phyloP scores from a whole-genome alignment of 2,113 vertebrate genomes.

The Xyliphius kryptos region DNA sequence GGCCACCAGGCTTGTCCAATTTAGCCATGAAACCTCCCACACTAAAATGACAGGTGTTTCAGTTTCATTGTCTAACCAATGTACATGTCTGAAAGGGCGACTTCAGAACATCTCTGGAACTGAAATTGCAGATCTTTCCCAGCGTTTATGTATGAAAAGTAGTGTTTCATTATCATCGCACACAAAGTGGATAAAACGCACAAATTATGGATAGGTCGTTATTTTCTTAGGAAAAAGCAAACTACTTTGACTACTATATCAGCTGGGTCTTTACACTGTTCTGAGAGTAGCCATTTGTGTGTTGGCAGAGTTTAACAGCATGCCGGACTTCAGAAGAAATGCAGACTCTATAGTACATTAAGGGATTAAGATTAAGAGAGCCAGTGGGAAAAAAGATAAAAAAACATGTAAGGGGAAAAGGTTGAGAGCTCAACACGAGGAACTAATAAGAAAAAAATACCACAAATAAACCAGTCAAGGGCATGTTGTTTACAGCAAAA shows the following conservation, averaged over 20 bases:
- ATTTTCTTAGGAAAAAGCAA: too few relatives aligned
- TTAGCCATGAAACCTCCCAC: too few relatives aligned
- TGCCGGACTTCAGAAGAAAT: neutral
- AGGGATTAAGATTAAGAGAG: neutral
- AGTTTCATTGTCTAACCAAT: too few relatives aligned
- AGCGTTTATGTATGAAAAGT: too few relatives aligned
- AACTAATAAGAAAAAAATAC: too few relatives aligned
- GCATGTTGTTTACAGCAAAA: neutral
- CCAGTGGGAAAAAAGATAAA: neutral
- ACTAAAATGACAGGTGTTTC: too few relatives aligned
- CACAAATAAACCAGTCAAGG: neutral
- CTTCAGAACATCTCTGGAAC: too few relatives aligned
- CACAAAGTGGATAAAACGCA: constrained; percentile 1
- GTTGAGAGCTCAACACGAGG: too few relatives aligned
- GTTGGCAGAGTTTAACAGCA: constrained; percentile 3
- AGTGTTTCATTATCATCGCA: neutral
- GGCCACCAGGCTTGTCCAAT: too few relatives aligned
- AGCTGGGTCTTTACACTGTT: neutral
- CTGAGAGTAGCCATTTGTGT: neutral
- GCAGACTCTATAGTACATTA: neutral
- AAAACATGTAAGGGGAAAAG: neutral
- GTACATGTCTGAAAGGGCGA: too few relatives aligned
- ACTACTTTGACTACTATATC: neutral
- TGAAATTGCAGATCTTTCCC: too few relatives aligned
- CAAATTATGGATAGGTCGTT: neutral